phyloP scores from a whole-genome alignment of 1,140 invertebrate species.

The Yoshiicerus persimilis region DNA sequence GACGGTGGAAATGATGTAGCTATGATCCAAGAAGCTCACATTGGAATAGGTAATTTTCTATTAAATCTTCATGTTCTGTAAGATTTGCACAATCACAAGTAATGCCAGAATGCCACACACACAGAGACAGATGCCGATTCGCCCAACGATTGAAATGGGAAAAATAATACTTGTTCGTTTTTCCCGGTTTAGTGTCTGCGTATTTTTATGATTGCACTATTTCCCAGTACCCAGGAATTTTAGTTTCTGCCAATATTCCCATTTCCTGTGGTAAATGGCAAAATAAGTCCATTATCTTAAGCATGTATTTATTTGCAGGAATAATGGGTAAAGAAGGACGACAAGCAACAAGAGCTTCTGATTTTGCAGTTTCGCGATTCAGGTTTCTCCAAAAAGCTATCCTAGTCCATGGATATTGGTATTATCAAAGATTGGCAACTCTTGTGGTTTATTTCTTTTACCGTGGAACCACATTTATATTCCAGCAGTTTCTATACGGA shows the following conservation, averaged over 20 bases:
- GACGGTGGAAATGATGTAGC: conserved; percentile 81
- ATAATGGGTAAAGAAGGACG: conserved; percentile 77
- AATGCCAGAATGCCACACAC: too few relatives aligned
- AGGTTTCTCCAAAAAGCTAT: conserved; percentile 68
- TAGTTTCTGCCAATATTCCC: too few relatives aligned
- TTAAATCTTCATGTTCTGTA: too few relatives aligned
- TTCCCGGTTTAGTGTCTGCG: too few relatives aligned
- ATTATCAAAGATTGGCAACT: conserved; percentile 70
- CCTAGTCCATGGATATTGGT: conserved; percentile 77
- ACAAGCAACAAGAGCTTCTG: conserved; percentile 70
- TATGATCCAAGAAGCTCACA: conserved; percentile 63
- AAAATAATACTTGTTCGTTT: too few relatives aligned
- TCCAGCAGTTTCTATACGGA: conserved; percentile 56
- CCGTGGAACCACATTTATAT: conserved; percentile 74
- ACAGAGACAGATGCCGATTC: too few relatives aligned
- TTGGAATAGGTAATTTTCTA: conserved; percentile 49
- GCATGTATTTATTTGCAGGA: conserved; percentile 54
- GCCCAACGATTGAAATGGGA: too few relatives aligned
- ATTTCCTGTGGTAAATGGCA: too few relatives aligned
- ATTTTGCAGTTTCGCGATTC: conserved; percentile 63
- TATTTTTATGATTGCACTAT: too few relatives aligned
- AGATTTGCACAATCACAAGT: too few relatives aligned
- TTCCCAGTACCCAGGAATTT: too few relatives aligned
- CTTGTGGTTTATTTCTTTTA: conserved; percentile 85
- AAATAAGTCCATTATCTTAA: too few relatives aligned